phyloP scores from a whole-genome alignment of 2,888 invertebrate genomes.

The Phragmatobia fuliginosa region DNA sequence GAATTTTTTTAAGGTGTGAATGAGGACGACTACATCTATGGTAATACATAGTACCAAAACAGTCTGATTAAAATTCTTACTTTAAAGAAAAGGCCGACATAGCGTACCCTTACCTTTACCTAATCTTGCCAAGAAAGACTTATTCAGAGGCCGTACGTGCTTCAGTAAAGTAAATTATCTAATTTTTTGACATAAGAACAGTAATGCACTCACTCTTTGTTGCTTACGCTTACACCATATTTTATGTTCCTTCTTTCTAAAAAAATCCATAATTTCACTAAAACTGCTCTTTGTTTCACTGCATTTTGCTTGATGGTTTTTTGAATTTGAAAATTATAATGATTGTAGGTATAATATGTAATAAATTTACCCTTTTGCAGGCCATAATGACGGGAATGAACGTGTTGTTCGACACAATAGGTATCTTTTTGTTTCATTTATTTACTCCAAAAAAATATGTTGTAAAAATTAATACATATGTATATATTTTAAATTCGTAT shows the following conservation, averaged over 20 bases:
- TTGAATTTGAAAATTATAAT: background rate
- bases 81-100: background rate
- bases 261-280: background rate
- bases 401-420: constrained; percentile 14
- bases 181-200: background rate
- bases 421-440: constrained; percentile 23
- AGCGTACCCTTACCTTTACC: background rate
- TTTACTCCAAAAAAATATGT: background rate
- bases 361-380: constrained; percentile 41
- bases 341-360: background rate
- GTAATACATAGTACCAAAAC: no score
- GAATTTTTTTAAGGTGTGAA: no score
- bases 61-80: no score
- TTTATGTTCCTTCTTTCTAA: background rate
- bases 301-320: background rate
- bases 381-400: constrained; percentile 33
- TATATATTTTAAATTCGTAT: background rate
- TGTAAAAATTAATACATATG: background rate
- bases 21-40: no score
- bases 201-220: background rate
- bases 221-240: constrained; percentile 5
- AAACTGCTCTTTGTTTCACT: background rate
- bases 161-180: background rate
- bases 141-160: background rate
- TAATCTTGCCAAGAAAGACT: background rate